These are phyloP conservation scores for Drosophila melanica DNA, from an alignment of 1,140 invertebrate species.

Conservation along the genomic window DNA sequence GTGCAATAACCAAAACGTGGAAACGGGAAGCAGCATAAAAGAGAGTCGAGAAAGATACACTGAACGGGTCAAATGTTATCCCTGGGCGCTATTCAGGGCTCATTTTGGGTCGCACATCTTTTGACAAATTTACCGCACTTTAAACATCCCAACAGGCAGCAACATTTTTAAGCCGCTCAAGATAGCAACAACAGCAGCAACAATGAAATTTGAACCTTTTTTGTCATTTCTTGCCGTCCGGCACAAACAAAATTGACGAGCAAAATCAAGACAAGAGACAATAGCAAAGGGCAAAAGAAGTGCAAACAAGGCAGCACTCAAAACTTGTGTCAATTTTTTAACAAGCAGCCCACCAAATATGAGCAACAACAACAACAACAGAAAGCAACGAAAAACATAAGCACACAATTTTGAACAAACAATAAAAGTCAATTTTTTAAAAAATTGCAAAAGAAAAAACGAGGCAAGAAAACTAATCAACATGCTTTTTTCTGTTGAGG, in stretches of 20 bases:
- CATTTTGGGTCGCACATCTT: conserved; percentile 25
- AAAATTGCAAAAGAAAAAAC: conserved; percentile 25
- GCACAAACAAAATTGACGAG: conserved; percentile 29
- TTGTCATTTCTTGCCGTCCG: neutral
- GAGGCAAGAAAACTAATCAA: conserved; percentile 37
- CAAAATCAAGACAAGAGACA: conserved; percentile 10
- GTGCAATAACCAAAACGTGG: neutral
- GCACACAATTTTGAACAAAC: conserved; percentile 50
- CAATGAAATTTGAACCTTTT: conserved; percentile 53
- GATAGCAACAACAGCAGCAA: conserved; percentile 22
- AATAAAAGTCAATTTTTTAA: conserved; percentile 46
- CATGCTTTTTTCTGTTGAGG: conserved; percentile 27
- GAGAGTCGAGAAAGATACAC: neutral
- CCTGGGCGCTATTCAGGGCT: conserved; percentile 2
- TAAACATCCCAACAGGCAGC: conserved; percentile 46
- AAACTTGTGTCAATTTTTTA: conserved; percentile 48
- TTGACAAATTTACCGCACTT: conserved; percentile 50
- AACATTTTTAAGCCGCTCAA: conserved; percentile 45
- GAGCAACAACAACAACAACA: neutral
- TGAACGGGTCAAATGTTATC: conserved; percentile 31
- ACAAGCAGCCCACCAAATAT: conserved; percentile 8
- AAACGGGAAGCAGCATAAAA: neutral
- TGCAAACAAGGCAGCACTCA: conserved; percentile 38
- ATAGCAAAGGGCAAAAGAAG: conserved; percentile 15
- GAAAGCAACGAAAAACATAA: conserved; percentile 17